phyloP scores from a whole-genome alignment of 2,797 vertebrate species.

The Monodelphis domestica region DNA sequence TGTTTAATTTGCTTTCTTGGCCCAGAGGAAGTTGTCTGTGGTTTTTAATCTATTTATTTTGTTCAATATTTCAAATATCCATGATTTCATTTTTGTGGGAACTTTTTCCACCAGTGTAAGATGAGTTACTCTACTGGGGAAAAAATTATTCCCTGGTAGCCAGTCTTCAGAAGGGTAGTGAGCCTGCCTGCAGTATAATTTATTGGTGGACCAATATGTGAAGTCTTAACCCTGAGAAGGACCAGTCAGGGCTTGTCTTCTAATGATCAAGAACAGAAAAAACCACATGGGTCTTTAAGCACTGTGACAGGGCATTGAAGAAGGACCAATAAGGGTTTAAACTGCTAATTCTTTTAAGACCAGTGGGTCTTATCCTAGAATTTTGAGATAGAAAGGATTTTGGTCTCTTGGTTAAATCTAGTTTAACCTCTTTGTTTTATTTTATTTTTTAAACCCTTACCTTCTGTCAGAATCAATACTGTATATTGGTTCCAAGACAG shows the following conservation, averaged over 20 bases:
- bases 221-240: neutral
- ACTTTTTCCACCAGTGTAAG: neutral
- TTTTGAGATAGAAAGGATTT: neutral
- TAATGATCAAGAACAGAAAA: neutral
- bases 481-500: too few species aligned
- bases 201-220: neutral
- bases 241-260: neutral
- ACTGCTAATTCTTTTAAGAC: neutral
- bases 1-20: slow-evolving; percentile 25
- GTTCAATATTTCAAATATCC: neutral
- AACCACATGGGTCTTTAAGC: neutral
- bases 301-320: neutral
- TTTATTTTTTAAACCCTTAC: too few species aligned
- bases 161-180: neutral
- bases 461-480: too few species aligned
- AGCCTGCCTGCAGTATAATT: neutral
- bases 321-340: neutral
- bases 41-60: slow-evolving; percentile 56
- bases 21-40: neutral
- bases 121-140: neutral
- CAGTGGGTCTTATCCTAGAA: neutral
- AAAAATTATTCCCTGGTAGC: neutral
- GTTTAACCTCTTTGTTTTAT: neutral
- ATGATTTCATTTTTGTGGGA: neutral
- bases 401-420: neutral